Evolutionary conservation across 2,113 vertebrate species (phyloP).

Genomic region (Entelurus aequoreus): DNA sequence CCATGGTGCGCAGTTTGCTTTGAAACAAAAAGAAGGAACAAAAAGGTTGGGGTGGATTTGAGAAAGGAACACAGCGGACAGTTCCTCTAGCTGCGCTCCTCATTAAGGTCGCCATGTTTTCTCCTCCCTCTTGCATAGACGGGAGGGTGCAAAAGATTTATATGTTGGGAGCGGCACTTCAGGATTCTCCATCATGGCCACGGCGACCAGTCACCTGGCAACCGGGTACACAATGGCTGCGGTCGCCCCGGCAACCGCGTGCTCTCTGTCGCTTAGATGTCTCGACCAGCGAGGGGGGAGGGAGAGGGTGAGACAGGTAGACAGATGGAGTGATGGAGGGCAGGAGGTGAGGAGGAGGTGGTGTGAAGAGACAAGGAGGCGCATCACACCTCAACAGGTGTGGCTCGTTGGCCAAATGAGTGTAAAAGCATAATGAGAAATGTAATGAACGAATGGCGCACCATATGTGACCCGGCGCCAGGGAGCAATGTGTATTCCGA

Average conservation of each 20-base stretch:
- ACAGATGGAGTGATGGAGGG: constrained; percentile 60
- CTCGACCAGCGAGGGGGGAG: background rate
- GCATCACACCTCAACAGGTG: constrained; percentile 66
- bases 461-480: constrained; percentile 46
- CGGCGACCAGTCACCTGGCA: constrained; percentile 70
- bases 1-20: constrained; percentile 22
- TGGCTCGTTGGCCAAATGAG: constrained; percentile 42
- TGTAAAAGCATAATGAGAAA: constrained; percentile 63
- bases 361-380: constrained; percentile 19
- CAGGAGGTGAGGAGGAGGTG: constrained; percentile 30
- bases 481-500: constrained; percentile 14
- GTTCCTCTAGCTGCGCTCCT: constrained; percentile 44
- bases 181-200: constrained; percentile 74
- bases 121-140: constrained; percentile 33
- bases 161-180: constrained; percentile 39
- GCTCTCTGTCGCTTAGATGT: constrained; percentile 29
- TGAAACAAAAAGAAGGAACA: constrained; percentile 36
- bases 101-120: constrained; percentile 61
- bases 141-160: constrained; percentile 52
- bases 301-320: constrained; percentile 54
- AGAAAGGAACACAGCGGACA: constrained; percentile 62
- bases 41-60: constrained; percentile 25
- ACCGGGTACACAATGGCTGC: constrained; percentile 69
- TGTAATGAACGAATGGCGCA: constrained; percentile 36
- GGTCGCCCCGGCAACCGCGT: constrained; percentile 67